phyloP scores from a whole-genome alignment of 2,888 invertebrate genomes.

The Cremastobaeus sp. region DNA sequence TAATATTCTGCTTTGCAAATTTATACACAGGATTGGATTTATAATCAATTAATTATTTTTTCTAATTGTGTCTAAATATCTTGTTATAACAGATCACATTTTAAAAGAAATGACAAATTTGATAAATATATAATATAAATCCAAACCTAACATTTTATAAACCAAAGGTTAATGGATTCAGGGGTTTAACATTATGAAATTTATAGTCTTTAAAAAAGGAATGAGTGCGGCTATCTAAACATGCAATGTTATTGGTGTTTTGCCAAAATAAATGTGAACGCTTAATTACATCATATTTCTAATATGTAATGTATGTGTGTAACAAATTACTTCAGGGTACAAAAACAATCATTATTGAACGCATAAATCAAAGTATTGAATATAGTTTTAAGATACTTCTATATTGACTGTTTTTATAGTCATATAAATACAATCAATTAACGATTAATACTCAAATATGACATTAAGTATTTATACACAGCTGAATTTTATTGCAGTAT shows the following conservation, averaged over 20 bases:
- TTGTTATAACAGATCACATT: too few species aligned
- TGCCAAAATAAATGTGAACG: conserved; percentile 35
- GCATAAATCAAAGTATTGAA: background rate
- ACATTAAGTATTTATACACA: background rate
- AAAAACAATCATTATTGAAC: background rate
- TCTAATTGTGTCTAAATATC: too few species aligned
- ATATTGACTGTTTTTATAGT: conserved; percentile 3
- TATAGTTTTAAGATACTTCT: conserved; percentile 11
- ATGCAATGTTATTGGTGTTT: conserved; percentile 20
- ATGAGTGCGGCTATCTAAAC: conserved; percentile 10
- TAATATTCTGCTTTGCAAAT: conserved; percentile 49
- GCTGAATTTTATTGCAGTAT: too few species aligned
- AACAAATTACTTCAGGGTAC: background rate
- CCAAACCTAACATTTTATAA: conserved; percentile 26
- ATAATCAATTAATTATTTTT: conserved; percentile 22
- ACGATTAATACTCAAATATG: conserved; percentile 16
- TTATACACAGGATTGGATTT: conserved; percentile 39
- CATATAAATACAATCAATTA: too few species aligned
- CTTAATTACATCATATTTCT: conserved; percentile 21
- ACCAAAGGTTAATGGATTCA: conserved; percentile 24
- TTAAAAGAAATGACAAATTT: conserved; percentile 1
- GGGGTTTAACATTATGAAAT: conserved; percentile 16
- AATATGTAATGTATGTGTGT: conserved; percentile 13
- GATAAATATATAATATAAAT: conserved; percentile 17
- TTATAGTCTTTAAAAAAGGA: conserved; percentile 14